Evolutionary conservation across 2,888 invertebrate genomes (phyloP), one percentile per base, ranked within the genome.

Genomic region (Chirona hameri): DNA sequence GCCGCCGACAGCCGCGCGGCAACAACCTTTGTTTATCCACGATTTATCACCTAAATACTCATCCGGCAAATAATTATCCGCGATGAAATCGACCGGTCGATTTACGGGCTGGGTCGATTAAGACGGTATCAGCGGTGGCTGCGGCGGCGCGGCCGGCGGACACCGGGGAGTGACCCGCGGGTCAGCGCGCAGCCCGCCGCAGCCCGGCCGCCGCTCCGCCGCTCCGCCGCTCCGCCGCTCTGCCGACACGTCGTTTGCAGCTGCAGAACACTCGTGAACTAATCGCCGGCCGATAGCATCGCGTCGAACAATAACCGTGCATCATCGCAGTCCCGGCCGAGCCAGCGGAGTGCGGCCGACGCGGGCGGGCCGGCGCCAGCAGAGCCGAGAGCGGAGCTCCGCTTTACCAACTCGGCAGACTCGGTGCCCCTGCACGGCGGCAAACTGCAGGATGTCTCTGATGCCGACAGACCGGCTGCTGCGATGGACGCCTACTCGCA

Each of bases 31-130:
- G 69, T 69, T 69, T 69, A 69, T 69, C 69, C 69, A 29, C 69
- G 69, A 69, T 69, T 69, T 69, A 69, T 69, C 69, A 27, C 69
- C 27, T 69, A 69, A 69, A 69, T 27, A 69, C 69, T 69, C 69
- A 69, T 69, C 69, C 14, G 69, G 69, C 69, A 69, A 69, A 27
- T 69, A 69, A 27, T 69, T 69, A 27, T 29, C 69, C 27, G 60
- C 69, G 69, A 69, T 69, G 29, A 69, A 69, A 69, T 69, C 69
- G 69, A n/a, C 27, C 69, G n/a, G 69, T 14, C 69, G 69, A 69
- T 69, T 69, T 69, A 69, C 69, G 69, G 29, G 1, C 9, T 3
- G 29, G 1, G 27, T 14, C 27, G 69, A 69, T 69, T 69, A 27
- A 69, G 69, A 69, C 69, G 69, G n/a, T 69, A 69, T 69, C 69